Evolutionary conservation across 1,140 invertebrate genomes (phyloP).

Genomic region (Ptiloglossa arizonensis): DNA sequence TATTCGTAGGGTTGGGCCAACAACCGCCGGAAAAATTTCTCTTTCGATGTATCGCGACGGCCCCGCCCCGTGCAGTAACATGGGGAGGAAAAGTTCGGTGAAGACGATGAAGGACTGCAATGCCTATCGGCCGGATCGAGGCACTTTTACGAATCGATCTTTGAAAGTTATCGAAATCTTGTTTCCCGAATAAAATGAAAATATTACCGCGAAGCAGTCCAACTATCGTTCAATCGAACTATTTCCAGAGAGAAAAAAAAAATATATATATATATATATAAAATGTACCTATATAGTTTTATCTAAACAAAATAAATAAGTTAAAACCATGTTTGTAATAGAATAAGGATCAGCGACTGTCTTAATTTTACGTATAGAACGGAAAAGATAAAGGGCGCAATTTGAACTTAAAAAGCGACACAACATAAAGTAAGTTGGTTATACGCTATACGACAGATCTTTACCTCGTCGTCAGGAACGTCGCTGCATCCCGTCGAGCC

Average conservation of each 20-base stretch:
- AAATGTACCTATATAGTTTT: too few relatives aligned
- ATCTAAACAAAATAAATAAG: too few relatives aligned
- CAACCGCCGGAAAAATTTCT: slow-evolving; percentile 45
- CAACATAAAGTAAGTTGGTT: too few relatives aligned
- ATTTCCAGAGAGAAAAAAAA: too few relatives aligned
- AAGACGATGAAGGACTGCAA: not conserved
- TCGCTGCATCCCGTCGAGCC: slow-evolving; percentile 3
- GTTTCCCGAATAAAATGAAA: too few relatives aligned
- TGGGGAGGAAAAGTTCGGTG: slow-evolving; percentile 18
- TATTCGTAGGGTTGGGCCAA: slow-evolving; percentile 42
- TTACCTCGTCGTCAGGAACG: slow-evolving; percentile 35
- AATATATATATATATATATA: too few relatives aligned
- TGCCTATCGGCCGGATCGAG: slow-evolving; percentile 7
- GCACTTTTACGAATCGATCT: not conserved
- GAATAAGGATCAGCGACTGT: slow-evolving; percentile 4
- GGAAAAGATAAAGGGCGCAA: too few relatives aligned
- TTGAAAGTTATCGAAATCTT: too few relatives aligned
- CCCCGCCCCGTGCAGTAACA: slow-evolving; percentile 36
- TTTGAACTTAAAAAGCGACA: too few relatives aligned
- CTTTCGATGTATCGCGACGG: slow-evolving; percentile 42
- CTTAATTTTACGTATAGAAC: not conserved
- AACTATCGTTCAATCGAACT: not conserved
- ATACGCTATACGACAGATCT: slow-evolving; percentile 7
- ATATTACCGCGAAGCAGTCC: too few relatives aligned
- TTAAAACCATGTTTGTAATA: too few relatives aligned